These are phyloP conservation scores for Malacoraja senta DNA, from an alignment of 2,797 vertebrate species.

Conservation along the genomic window DNA sequence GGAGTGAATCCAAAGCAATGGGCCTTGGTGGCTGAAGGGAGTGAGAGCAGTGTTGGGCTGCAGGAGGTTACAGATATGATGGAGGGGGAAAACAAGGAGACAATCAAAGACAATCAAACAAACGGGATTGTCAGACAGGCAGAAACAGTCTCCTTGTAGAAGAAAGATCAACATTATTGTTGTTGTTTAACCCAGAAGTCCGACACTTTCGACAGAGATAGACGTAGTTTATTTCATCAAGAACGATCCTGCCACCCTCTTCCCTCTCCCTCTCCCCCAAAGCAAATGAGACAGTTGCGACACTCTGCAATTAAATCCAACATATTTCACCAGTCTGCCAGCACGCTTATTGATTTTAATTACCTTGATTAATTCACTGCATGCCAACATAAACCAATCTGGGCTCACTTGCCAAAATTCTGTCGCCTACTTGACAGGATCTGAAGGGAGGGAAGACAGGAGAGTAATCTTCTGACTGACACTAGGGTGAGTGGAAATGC, in stretches of 20 bases:
- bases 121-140: neutral
- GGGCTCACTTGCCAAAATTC: conserved; percentile 64
- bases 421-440: neutral
- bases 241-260: neutral
- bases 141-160: neutral
- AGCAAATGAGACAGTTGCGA: conserved; percentile 3
- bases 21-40: neutral
- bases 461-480: conserved; percentile 15
- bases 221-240: neutral
- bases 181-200: neutral
- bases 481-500: conserved; percentile 15
- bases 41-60: neutral
- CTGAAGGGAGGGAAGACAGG: neutral
- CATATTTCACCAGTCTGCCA: neutral
- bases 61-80: neutral
- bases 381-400: conserved; percentile 72
- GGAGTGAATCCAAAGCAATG: neutral
- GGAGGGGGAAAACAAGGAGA: neutral
- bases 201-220: neutral
- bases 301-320: neutral
- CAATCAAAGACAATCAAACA: neutral
- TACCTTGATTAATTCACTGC: conserved; percentile 70
- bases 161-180: no score
- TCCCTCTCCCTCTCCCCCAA: neutral
- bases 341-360: conserved; percentile 91